A percentile compares a stretch with the other conserved stretches of the same genome.
Evolutionary conservation across 2,888 invertebrate genomes (phyloP).

Genomic region (Apoda limacodes): DNA sequence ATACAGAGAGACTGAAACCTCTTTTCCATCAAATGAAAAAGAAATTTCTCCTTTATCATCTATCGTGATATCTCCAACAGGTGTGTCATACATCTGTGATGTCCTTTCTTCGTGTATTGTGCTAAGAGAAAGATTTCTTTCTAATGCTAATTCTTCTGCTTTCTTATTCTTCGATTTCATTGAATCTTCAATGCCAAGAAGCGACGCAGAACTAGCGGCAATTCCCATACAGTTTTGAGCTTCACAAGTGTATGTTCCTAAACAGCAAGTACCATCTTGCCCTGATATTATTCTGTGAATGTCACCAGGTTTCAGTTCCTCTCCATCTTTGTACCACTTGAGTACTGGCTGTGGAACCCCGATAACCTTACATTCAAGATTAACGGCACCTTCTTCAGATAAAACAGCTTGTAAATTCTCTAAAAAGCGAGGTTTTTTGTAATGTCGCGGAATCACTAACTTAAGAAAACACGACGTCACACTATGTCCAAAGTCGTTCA

Average conservation of each 20-base stretch:
- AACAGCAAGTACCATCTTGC: slow-evolving; percentile 89
- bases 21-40: slow-evolving; percentile 92
- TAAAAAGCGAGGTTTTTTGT: slow-evolving; percentile 88
- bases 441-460: slow-evolving; percentile 87
- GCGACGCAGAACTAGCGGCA: slow-evolving; percentile 88
- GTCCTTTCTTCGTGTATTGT: slow-evolving; percentile 93
- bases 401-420: slow-evolving; percentile 87
- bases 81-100: slow-evolving; percentile 88
- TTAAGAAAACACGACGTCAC: slow-evolving; percentile 89
- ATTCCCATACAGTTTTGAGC: slow-evolving; percentile 93
- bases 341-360: slow-evolving; percentile 91
- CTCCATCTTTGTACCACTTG: slow-evolving; percentile 94
- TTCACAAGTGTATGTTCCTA: slow-evolving; percentile 92
- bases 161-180: slow-evolving; percentile 67
- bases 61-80: slow-evolving; percentile 79
- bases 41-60: slow-evolving; percentile 89
- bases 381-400: slow-evolving; percentile 90
- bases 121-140: slow-evolving; percentile 85
- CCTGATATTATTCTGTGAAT: slow-evolving; percentile 92
- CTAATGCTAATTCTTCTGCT: slow-evolving; percentile 64
- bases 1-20: slow-evolving; percentile 90
- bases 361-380: slow-evolving; percentile 92
- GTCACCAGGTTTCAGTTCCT: slow-evolving; percentile 90
- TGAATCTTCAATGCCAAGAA: slow-evolving; percentile 87
- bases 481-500: slow-evolving; percentile 90